Evolutionary conservation across 2,888 invertebrate species (phyloP).

Genomic region (Clunio marinus): DNA sequence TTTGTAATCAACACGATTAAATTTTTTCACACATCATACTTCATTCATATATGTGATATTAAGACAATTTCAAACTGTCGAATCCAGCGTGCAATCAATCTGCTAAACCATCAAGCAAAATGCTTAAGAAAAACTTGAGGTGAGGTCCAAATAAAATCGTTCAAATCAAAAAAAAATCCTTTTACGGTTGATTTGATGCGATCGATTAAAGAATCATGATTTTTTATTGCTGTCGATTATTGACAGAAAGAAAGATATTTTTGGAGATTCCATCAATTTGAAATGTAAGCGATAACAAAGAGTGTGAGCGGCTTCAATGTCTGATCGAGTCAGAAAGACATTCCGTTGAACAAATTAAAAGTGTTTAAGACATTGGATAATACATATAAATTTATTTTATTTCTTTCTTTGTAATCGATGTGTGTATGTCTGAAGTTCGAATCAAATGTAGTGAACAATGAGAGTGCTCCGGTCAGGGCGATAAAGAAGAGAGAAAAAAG

Average conservation of each 20-base stretch:
- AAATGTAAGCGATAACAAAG: conserved; percentile 11
- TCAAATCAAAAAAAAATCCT: conserved; percentile 19
- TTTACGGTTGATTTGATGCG: conserved; percentile 37
- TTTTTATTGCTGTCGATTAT: conserved; percentile 31
- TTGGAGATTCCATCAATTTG: conserved; percentile 30
- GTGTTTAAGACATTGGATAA: conserved; percentile 24
- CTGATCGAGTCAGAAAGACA: background rate
- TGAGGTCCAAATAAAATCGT: conserved; percentile 27
- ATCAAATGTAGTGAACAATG: background rate
- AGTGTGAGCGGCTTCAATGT: background rate
- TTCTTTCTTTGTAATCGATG: background rate
- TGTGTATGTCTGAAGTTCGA: background rate
- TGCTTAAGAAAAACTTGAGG: background rate
- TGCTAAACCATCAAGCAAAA: background rate
- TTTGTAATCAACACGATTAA: conserved; percentile 2
- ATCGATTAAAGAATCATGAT: conserved; percentile 32
- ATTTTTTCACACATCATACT: background rate
- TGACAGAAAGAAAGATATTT: conserved; percentile 25
- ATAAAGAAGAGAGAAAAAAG: background rate
- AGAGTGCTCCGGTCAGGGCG: conserved; percentile 15
- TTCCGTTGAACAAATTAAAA: conserved; percentile 29
- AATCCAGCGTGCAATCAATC: conserved; percentile 6
- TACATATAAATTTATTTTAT: background rate
- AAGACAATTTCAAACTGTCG: no score
- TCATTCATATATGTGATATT: no score